Evolutionary conservation across 1,140 invertebrate genomes (phyloP).

Genomic region (Globodera rostochiensis): DNA sequence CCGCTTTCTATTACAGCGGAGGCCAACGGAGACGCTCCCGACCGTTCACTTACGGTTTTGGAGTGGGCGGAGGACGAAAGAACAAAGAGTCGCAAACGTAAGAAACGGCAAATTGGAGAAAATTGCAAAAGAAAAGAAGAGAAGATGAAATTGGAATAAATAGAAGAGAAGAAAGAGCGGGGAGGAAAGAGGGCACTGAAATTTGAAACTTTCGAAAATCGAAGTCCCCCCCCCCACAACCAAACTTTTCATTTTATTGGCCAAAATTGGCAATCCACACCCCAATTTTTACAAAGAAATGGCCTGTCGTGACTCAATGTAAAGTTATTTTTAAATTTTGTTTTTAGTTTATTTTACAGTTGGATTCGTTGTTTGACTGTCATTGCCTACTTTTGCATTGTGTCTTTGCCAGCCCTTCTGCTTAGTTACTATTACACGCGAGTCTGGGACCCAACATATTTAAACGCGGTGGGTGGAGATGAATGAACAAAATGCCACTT

Average conservation of each 20-base stretch:
- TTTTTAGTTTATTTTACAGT: constrained; percentile 10
- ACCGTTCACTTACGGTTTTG: constrained; percentile 31
- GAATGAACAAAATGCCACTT: background rate
- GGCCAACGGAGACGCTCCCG: constrained; percentile 23
- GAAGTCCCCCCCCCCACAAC: background rate
- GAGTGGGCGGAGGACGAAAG: constrained; percentile 23
- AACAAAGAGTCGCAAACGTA: constrained; percentile 28
- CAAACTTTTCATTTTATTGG: background rate
- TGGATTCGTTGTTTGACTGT: constrained; percentile 38
- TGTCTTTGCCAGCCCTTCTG: constrained; percentile 32
- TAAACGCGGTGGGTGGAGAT: constrained; percentile 18
- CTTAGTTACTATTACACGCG: constrained; percentile 32
- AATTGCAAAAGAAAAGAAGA: background rate
- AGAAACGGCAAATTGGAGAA: background rate
- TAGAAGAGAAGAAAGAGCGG: background rate
- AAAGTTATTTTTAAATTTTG: background rate
- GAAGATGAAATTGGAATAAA: background rate
- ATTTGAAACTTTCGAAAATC: background rate
- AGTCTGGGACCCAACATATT: constrained; percentile 33
- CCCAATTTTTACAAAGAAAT: background rate
- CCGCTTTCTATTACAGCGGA: constrained; percentile 25
- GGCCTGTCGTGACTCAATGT: background rate
- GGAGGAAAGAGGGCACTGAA: background rate
- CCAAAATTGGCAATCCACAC: background rate
- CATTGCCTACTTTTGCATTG: constrained; percentile 30